Evolutionary conservation across 2,113 vertebrate genomes (phyloP).

Genomic region (Microcebus ravelobensis): DNA sequence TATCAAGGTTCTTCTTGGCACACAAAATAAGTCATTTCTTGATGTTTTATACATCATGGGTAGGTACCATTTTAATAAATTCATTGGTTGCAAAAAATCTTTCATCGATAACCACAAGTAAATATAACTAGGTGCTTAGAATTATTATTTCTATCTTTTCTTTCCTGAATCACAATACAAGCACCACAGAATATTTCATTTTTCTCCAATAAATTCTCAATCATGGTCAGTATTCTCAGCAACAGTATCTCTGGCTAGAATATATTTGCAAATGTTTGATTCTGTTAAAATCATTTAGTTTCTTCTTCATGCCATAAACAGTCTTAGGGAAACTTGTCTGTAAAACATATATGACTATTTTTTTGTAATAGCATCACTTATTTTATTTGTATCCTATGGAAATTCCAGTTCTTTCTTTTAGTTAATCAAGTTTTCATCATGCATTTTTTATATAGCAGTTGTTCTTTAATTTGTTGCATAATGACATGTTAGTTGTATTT

Average conservation of each 20-base stretch:
- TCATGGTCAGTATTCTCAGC: background rate
- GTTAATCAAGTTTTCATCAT: background rate
- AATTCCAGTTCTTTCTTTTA: background rate
- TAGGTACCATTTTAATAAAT: background rate
- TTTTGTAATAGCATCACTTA: background rate
- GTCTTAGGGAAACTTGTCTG: background rate
- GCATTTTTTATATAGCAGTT: background rate
- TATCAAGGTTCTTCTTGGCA: background rate
- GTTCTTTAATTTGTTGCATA: background rate
- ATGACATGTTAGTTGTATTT: background rate
- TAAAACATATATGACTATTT: background rate
- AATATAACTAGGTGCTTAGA: background rate
- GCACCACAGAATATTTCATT: background rate
- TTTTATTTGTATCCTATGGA: background rate
- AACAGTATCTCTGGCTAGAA: background rate
- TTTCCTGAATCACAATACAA: background rate
- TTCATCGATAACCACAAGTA: background rate
- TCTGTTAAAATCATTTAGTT: background rate
- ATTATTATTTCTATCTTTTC: background rate
- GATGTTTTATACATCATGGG: background rate
- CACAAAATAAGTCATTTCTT: background rate
- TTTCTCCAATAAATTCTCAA: background rate
- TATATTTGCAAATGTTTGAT: background rate
- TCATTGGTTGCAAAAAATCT: background rate
- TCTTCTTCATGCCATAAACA: background rate